Evolutionary conservation across 2,797 vertebrate species (phyloP).

Genomic region (Peromyscus aztecus): DNA sequence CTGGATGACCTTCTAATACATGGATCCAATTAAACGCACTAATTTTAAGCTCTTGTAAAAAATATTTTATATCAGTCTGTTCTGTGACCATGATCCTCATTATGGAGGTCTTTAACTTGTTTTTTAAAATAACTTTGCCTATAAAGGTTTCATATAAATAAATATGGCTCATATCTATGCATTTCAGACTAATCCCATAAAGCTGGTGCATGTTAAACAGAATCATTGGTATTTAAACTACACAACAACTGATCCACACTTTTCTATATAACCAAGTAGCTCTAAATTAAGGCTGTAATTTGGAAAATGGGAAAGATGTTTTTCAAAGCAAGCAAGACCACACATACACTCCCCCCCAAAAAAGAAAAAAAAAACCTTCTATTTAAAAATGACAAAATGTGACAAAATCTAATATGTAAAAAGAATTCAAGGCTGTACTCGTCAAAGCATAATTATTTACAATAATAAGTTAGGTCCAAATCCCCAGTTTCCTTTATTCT

Average conservation of each 20-base stretch:
- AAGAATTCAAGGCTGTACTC: not conserved
- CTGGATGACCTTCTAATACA: rapidly evolving
- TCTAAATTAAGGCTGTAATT: not conserved
- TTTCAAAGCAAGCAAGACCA: not conserved
- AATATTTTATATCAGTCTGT: not conserved
- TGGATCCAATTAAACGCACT: not conserved
- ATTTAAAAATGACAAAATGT: not conserved
- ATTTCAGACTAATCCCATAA: conserved; percentile 19
- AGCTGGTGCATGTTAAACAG: not conserved
- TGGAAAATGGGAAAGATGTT: not conserved
- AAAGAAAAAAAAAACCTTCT: not conserved
- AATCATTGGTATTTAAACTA: not conserved
- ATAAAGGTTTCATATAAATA: not conserved
- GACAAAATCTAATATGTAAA: not conserved
- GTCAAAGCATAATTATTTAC: not conserved
- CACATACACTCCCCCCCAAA: too few relatives aligned
- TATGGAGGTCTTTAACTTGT: not conserved
- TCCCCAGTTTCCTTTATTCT: not conserved
- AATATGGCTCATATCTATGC: not conserved
- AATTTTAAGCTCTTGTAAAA: not conserved
- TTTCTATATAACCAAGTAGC: not conserved
- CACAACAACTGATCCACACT: not conserved
- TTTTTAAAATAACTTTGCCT: not conserved
- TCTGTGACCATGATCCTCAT: not conserved
- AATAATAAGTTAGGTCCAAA: not conserved